Conservation (phyloP, 2,113 vertebrate species). For the Chamaea fasciata region DNA sequence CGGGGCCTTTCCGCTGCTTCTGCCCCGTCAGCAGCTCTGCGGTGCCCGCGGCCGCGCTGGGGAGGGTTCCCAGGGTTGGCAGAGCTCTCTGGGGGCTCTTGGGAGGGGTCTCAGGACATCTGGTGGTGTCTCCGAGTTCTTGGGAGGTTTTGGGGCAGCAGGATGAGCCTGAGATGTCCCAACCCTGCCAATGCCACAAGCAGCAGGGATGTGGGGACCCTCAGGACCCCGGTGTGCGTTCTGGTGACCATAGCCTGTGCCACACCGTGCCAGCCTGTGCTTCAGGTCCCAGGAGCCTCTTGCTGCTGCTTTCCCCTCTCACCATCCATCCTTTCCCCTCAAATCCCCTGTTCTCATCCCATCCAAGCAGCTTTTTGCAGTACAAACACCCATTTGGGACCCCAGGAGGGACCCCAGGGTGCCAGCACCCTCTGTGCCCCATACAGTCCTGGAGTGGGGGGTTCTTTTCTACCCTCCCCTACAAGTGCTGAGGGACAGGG, state of each 20-base stretch:
- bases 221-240: not conserved
- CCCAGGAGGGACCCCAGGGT: not conserved
- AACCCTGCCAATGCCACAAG: fast-evolving
- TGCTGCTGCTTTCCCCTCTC: not conserved
- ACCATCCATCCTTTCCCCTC: not conserved
- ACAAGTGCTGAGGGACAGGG: fast-evolving
- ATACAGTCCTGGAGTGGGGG: fast-evolving
- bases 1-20: not conserved
- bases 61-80: not conserved
- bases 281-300: not conserved
- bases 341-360: not conserved
- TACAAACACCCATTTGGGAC: not conserved
- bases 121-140: not conserved
- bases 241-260: not conserved
- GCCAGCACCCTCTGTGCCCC: fast-evolving
- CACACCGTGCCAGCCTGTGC: fast-evolving
- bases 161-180: not conserved
- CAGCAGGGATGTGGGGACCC: fast-evolving
- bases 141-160: not conserved
- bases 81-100: not conserved
- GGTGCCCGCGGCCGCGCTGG: not conserved
- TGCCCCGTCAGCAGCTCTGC: constrained; percentile 47
- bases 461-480: not conserved
- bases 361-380: not conserved
- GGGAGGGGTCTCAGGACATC: not conserved